Percentiles rank a stretch among this genome's conserved stretches.
These are phyloP conservation scores for Pyrocoelia pectoralis DNA, from an alignment of 2,888 invertebrate genomes.

Conservation along the genomic window DNA sequence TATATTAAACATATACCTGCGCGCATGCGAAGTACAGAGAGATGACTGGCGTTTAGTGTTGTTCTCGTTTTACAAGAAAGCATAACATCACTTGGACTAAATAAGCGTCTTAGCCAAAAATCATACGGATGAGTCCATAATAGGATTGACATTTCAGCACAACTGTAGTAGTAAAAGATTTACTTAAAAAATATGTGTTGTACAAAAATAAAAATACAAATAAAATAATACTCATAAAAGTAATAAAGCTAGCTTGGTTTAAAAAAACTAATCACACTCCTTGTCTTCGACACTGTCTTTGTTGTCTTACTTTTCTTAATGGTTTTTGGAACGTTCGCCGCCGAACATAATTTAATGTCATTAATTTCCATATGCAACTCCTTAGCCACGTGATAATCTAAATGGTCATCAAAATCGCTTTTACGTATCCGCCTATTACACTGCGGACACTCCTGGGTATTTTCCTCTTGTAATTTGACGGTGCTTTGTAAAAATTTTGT, in stretches of 20 bases:
- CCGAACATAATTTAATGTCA: conserved; percentile 35
- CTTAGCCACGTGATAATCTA: conserved; percentile 86
- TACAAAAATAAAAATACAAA: no score
- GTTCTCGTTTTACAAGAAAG: no score
- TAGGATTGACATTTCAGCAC: no score
- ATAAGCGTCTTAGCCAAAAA: no score
- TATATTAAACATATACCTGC: no score
- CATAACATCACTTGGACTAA: no score
- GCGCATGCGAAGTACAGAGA: no score
- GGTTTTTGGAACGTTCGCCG: background rate
- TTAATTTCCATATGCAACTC: conserved; percentile 75
- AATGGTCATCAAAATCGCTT: conserved; percentile 71
- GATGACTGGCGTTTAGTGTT: no score
- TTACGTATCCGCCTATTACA: conserved; percentile 69
- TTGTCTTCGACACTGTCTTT: background rate
- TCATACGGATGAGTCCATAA: no score
- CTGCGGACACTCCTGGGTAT: conserved; percentile 64
- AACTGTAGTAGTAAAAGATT: no score
- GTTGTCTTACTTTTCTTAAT: background rate
- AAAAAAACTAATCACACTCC: background rate
- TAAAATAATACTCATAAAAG: no score
- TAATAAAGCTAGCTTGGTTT: background rate
- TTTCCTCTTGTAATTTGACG: conserved; percentile 37
- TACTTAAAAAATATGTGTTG: no score
- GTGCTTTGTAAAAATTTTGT: conserved; percentile 45